Conservation (phyloP, 1,140 invertebrate genomes). For the Pseudomyrmex flavicornis region DNA sequence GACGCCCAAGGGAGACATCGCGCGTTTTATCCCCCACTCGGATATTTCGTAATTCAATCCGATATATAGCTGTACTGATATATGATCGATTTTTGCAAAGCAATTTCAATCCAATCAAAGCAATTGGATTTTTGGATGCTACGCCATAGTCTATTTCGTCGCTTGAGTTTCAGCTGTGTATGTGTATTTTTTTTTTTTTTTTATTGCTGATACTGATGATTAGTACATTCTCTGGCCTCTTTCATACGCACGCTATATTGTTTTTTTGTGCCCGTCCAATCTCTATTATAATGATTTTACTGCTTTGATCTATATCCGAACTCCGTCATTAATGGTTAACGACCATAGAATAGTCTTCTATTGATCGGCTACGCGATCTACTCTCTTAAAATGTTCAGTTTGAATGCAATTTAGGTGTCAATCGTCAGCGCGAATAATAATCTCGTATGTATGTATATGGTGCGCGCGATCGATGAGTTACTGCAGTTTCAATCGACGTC, state of each 20-base stretch:
- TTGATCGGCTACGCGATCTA: no score
- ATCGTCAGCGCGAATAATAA: conserved; percentile 12
- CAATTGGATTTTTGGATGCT: conserved; percentile 25
- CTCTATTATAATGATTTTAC: background rate
- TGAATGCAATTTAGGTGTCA: conserved; percentile 5
- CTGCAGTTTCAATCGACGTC: conserved; percentile 50
- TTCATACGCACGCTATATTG: background rate
- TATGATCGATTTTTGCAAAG: conserved; percentile 51
- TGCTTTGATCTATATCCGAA: background rate
- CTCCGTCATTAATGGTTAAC: background rate
- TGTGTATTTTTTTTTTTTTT: background rate
- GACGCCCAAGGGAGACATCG: conserved; percentile 49
- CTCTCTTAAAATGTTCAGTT: background rate
- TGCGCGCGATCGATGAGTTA: background rate
- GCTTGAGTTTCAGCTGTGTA: background rate
- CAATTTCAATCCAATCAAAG: conserved; percentile 44
- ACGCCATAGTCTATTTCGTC: conserved; percentile 5
- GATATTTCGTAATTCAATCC: conserved; percentile 42
- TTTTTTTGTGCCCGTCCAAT: background rate
- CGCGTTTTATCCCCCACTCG: conserved; percentile 26
- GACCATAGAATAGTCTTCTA: background rate
- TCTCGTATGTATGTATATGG: background rate
- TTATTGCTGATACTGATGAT: background rate
- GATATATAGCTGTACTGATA: conserved; percentile 32
- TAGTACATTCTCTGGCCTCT: background rate